A percentile compares a stretch with the other conserved stretches of the same genome.
Evolutionary conservation across 2,797 vertebrate genomes (phyloP).

Genomic region (Pithecia hirsuta): DNA sequence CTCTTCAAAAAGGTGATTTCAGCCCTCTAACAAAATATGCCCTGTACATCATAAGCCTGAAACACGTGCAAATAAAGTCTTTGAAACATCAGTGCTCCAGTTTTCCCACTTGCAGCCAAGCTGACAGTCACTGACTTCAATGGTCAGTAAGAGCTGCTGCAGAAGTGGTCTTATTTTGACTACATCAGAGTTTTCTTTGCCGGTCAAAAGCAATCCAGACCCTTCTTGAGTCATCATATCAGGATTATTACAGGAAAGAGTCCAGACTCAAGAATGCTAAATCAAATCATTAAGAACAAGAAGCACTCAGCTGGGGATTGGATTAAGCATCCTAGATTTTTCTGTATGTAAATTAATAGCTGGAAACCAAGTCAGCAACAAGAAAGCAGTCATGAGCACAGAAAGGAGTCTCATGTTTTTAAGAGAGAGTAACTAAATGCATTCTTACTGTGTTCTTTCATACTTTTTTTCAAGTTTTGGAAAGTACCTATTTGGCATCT

Average conservation of each 20-base stretch:
- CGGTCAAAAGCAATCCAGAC: background rate
- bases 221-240: background rate
- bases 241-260: background rate
- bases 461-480: background rate
- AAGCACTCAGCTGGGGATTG: background rate
- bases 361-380: background rate
- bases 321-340: background rate
- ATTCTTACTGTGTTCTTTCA: background rate
- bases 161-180: background rate
- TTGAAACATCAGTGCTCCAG: background rate
- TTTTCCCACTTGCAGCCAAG: background rate
- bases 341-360: background rate
- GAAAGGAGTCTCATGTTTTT: background rate
- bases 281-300: slow-evolving; percentile 34
- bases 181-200: background rate
- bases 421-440: background rate
- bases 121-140: background rate
- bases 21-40: background rate
- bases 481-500: background rate
- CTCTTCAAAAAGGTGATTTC: background rate
- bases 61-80: background rate
- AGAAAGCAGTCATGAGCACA: background rate
- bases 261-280: background rate
- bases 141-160: background rate
- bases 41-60: background rate